Conservation (phyloP, 2,888 invertebrate species). For the Malacosoma neustria region DNA sequence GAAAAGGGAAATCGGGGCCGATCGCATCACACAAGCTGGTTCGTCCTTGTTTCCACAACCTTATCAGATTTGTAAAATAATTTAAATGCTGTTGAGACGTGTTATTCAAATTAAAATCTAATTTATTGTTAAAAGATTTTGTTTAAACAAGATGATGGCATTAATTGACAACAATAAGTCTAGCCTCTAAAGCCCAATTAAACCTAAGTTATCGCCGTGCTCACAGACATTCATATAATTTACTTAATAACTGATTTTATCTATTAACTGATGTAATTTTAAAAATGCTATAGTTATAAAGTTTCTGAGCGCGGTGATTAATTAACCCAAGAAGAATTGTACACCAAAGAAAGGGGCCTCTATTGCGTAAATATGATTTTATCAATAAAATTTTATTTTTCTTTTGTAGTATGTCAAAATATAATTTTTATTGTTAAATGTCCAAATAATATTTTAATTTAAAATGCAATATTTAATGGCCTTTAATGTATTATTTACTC, state of each 20-base stretch:
- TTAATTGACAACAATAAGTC: slow-evolving; percentile 10
- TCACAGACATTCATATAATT: too few relatives aligned
- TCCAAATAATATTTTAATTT: neutral
- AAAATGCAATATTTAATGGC: slow-evolving; percentile 12
- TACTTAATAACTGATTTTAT: too few relatives aligned
- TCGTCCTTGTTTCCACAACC: too few relatives aligned
- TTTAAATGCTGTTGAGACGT: too few relatives aligned
- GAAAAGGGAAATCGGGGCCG: too few relatives aligned
- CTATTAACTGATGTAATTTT: too few relatives aligned
- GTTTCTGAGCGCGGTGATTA: neutral
- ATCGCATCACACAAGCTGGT: too few relatives aligned
- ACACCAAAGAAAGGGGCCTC: slow-evolving; percentile 40
- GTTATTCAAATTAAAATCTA: too few relatives aligned
- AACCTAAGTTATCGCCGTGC: slow-evolving; percentile 21
- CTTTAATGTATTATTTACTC: slow-evolving; percentile 20
- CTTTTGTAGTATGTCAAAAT: neutral
- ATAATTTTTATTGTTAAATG: neutral
- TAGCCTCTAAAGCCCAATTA: slow-evolving; percentile 24
- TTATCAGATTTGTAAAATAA: too few relatives aligned
- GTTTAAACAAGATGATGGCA: slow-evolving; percentile 9
- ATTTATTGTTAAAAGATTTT: too few relatives aligned
- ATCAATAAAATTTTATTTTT: slow-evolving; percentile 18
- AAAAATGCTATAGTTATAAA: too few relatives aligned
- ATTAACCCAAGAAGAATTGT: slow-evolving; percentile 39
- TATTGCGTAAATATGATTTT: slow-evolving; percentile 25